Evolutionary conservation across 53 echinoderm and acorn worm genomes (phyloP).

Genomic region (Actinopyga echinites): DNA sequence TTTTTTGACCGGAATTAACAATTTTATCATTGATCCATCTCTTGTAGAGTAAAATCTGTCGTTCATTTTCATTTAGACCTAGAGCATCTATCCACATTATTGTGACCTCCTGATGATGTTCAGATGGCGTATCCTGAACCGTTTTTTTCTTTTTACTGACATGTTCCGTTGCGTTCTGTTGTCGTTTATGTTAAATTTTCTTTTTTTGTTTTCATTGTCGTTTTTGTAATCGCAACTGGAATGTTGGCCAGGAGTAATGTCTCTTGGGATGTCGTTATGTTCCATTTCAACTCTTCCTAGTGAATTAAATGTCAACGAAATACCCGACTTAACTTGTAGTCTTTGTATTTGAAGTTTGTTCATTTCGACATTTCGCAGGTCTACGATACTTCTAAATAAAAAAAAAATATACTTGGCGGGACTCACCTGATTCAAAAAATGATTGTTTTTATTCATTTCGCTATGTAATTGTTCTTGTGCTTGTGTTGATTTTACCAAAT

Average conservation of each 20-base stretch:
- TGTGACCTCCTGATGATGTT: too few species aligned
- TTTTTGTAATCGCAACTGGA: too few species aligned
- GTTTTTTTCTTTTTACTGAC: neutral
- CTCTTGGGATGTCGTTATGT: too few species aligned
- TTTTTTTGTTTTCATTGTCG: neutral
- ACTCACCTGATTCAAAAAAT: conserved; percentile 21
- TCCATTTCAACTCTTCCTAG: neutral
- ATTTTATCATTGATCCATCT: neutral
- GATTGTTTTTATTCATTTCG: neutral
- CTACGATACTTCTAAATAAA: neutral
- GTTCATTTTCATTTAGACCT: neutral
- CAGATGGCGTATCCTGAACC: too few species aligned
- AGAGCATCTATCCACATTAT: neutral
- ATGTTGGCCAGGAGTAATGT: too few species aligned
- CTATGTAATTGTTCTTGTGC: conserved; percentile 16
- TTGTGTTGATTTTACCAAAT: neutral
- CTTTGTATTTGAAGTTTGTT: neutral
- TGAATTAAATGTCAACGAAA: neutral
- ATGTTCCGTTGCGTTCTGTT: neutral
- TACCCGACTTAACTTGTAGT: neutral
- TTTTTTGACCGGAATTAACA: neutral
- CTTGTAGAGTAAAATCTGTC: neutral
- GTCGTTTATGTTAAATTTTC: neutral
- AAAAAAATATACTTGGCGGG: conserved; percentile 7
- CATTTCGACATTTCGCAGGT: neutral